phyloP scores from a whole-genome alignment of 2,113 vertebrate species.

The Oplegnathus fasciatus region DNA sequence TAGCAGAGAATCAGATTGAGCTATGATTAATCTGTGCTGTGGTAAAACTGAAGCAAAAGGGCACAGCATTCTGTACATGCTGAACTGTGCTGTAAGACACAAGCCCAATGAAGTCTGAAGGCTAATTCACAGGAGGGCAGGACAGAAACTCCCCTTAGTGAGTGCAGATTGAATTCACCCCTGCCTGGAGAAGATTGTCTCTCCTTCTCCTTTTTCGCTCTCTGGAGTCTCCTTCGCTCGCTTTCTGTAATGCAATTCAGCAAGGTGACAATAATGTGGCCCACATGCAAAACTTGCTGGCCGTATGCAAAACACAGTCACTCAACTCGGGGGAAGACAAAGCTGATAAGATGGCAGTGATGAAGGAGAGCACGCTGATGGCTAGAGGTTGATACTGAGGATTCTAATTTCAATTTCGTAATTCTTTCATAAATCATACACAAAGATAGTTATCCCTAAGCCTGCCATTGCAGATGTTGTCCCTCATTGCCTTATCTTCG shows the following conservation, averaged over 20 bases:
- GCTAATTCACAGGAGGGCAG: slow-evolving; percentile 55
- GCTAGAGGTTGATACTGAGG: slow-evolving; percentile 40
- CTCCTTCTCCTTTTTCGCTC: slow-evolving; percentile 15
- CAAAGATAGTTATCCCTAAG: slow-evolving; percentile 16
- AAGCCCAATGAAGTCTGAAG: slow-evolving; percentile 45
- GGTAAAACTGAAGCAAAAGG: slow-evolving; percentile 60
- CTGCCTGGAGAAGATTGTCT: slow-evolving; percentile 36
- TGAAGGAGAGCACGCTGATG: slow-evolving; percentile 33
- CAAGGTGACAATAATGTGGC: slow-evolving; percentile 82
- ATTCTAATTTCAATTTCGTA: slow-evolving; percentile 32
- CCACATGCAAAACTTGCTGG: slow-evolving; percentile 74
- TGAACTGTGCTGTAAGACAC: slow-evolving; percentile 41
- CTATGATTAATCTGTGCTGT: slow-evolving; percentile 61
- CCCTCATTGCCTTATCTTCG: background rate
- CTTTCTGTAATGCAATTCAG: slow-evolving; percentile 79
- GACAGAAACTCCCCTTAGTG: slow-evolving; percentile 43
- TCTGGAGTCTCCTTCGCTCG: slow-evolving; percentile 42
- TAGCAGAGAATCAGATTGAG: slow-evolving; percentile 63
- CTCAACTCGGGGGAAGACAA: slow-evolving; percentile 14
- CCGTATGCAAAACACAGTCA: slow-evolving; percentile 75
- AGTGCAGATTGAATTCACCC: slow-evolving; percentile 57
- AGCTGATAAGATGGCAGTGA: slow-evolving; percentile 59
- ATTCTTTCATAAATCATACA: slow-evolving; percentile 52
- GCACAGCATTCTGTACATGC: slow-evolving; percentile 12
- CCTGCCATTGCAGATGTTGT: slow-evolving; percentile 4